Evolutionary conservation across 53 echinoderm and acorn worm genomes (phyloP), one percentile per base, ranked within the genome.

Genomic region (Hippasteria phrygiana): DNA sequence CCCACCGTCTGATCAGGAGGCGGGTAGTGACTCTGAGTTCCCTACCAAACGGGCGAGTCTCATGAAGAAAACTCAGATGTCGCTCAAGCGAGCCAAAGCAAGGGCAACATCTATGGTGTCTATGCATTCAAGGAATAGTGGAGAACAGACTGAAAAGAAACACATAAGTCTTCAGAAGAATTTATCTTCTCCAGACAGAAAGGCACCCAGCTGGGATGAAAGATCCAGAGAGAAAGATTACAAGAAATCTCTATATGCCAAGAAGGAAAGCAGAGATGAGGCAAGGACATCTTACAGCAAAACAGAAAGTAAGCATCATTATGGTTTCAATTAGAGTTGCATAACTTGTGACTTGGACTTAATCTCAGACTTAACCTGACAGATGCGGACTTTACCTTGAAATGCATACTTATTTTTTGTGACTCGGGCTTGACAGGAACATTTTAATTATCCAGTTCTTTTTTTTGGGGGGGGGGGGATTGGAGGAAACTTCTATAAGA

Each of bases 71-170:
- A 81, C 81, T 16, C 81, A 81, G 63, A 46, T 1, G 24, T 81
- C 81, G 18, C 22, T 81, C 43, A 81, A 81, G 43, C 41, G 63
- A 14, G 81, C 81, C 42, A 81, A 81, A 65, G 81, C 81, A 17
- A 63, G 43, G 81, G 81, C 81, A 5, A 38, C 81, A 22, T 63
- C 81, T 1, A 64, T 81, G 81, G 65, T 81, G 14, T 62, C 78
- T 11, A 38, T 48, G 20, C 55, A 56, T 8, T 55, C 78, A 13
- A 56, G 39, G 32, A 55, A 9, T 78, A 59, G 40, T 8, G 37
- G 55, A 5, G 77, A 77, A 43, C 51, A 77, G n/a, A 37, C 11
- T 53, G 38, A 59, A 39, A 78, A 62, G 78, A 33, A 78, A 40
- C 29, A 4, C 11, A 10, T 11, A 20, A 78, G 78, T 56, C 24